Percentiles rank a stretch among this genome's conserved stretches.
Evolutionary conservation across 2,888 invertebrate species (phyloP).

Genomic region (Drosophila maculinotata): DNA sequence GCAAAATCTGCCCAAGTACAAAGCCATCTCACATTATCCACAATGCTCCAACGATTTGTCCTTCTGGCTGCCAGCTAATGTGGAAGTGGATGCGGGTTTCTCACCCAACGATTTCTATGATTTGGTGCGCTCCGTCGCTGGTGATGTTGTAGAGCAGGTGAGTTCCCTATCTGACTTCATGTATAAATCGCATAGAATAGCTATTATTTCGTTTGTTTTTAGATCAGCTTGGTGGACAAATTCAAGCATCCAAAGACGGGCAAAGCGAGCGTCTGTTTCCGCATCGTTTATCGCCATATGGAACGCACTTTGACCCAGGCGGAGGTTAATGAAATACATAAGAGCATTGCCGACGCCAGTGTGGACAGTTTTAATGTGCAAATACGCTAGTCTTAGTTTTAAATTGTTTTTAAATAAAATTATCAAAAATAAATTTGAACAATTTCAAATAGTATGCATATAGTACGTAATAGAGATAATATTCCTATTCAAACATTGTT

Average conservation of each 20-base stretch:
- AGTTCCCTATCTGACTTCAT: neutral
- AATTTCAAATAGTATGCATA: too few species aligned
- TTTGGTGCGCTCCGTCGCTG: slow-evolving; percentile 93
- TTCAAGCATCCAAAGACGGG: slow-evolving; percentile 94
- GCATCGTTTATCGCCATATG: slow-evolving; percentile 96
- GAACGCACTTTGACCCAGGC: slow-evolving; percentile 93
- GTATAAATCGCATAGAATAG: too few species aligned
- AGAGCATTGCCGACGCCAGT: slow-evolving; percentile 88
- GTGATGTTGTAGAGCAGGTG: slow-evolving; percentile 97
- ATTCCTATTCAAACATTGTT: too few species aligned
- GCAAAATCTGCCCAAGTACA: slow-evolving; percentile 89
- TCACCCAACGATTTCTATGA: slow-evolving; percentile 96
- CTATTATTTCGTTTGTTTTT: slow-evolving; percentile 69
- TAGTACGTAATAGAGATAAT: too few species aligned
- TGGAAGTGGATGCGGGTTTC: slow-evolving; percentile 87
- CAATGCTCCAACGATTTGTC: slow-evolving; percentile 96
- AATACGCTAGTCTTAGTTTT: slow-evolving; percentile 79
- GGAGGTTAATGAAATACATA: slow-evolving; percentile 95
- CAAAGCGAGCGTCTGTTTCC: slow-evolving; percentile 94
- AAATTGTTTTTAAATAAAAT: slow-evolving; percentile 29
- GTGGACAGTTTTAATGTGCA: slow-evolving; percentile 82
- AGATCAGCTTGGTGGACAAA: slow-evolving; percentile 93
- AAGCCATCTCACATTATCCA: slow-evolving; percentile 93
- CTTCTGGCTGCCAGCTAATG: slow-evolving; percentile 94
- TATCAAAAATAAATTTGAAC: slow-evolving; percentile 5